phyloP scores from a whole-genome alignment of 2,113 vertebrate species.

The Recurvirostra avosetta region DNA sequence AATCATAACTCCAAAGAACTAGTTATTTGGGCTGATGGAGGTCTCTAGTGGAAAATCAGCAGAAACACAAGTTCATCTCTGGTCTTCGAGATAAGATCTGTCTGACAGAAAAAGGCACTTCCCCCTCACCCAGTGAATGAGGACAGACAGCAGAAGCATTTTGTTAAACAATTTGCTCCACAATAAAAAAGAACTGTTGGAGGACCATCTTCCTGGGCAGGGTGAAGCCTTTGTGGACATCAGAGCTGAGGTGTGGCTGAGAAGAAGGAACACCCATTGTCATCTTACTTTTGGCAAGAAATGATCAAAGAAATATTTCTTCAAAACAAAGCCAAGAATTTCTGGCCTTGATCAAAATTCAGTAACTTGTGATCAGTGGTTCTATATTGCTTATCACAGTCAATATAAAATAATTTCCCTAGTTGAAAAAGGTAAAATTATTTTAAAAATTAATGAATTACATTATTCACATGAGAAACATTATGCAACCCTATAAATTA shows the following conservation, averaged over 20 bases:
- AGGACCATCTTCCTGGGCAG: neutral
- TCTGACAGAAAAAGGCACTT: neutral
- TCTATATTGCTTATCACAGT: neutral
- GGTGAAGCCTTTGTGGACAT: neutral
- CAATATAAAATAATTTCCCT: neutral
- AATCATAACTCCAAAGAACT: neutral
- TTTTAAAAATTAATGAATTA: neutral
- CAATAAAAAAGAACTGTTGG: neutral
- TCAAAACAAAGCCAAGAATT: neutral
- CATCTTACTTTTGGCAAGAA: neutral
- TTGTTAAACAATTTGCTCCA: neutral
- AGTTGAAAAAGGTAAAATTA: neutral
- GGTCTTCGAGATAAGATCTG: neutral
- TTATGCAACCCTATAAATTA: neutral
- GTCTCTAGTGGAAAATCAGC: constrained; percentile 68
- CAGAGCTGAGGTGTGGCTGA: neutral
- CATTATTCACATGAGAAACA: neutral
- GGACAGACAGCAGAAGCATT: neutral
- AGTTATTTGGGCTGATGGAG: constrained; percentile 43
- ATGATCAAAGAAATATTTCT: neutral
- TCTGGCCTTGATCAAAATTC: neutral
- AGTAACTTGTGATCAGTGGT: neutral
- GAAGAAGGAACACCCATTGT: neutral
- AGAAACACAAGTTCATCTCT: constrained; percentile 49
- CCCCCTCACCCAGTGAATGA: neutral